Conservation (phyloP, 2,888 invertebrate species). For the Syrphus vitripennis region DNA sequence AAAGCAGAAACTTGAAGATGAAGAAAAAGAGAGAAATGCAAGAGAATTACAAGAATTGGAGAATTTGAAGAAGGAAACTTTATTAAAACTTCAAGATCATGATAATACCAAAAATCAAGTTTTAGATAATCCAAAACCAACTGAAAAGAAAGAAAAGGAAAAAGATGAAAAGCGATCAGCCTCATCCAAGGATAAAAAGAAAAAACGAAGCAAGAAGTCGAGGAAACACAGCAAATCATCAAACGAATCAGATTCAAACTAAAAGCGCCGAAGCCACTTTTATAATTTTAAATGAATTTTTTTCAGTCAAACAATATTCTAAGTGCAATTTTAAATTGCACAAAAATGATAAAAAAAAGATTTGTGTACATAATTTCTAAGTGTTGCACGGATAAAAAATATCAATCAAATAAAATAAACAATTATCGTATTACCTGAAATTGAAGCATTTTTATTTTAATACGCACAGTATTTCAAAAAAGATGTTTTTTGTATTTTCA, state of each 20-base stretch:
- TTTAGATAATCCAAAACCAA: slow-evolving; percentile 66
- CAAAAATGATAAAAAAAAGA: neutral
- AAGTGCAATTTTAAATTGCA: slow-evolving; percentile 47
- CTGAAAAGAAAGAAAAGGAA: slow-evolving; percentile 55
- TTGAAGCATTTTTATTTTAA: neutral
- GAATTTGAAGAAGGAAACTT: slow-evolving; percentile 79
- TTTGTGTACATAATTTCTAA: slow-evolving; percentile 44
- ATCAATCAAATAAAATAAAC: slow-evolving; percentile 19
- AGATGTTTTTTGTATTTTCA: neutral
- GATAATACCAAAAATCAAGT: slow-evolving; percentile 74
- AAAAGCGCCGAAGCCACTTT: slow-evolving; percentile 18
- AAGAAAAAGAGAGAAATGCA: slow-evolving; percentile 78
- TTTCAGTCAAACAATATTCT: neutral
- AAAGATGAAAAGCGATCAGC: slow-evolving; percentile 69
- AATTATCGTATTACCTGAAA: neutral
- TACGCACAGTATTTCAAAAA: neutral
- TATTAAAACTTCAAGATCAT: slow-evolving; percentile 79
- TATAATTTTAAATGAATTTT: neutral
- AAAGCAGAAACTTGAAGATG: slow-evolving; percentile 78
- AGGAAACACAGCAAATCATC: slow-evolving; percentile 79
- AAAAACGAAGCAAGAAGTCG: slow-evolving; percentile 78
- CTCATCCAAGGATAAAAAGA: slow-evolving; percentile 74
- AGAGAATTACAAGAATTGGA: slow-evolving; percentile 79
- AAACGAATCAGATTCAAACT: slow-evolving; percentile 75
- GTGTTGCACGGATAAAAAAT: slow-evolving; percentile 40